phyloP scores from a whole-genome alignment of 1,140 invertebrate genomes.

The Leucophenga varia region DNA sequence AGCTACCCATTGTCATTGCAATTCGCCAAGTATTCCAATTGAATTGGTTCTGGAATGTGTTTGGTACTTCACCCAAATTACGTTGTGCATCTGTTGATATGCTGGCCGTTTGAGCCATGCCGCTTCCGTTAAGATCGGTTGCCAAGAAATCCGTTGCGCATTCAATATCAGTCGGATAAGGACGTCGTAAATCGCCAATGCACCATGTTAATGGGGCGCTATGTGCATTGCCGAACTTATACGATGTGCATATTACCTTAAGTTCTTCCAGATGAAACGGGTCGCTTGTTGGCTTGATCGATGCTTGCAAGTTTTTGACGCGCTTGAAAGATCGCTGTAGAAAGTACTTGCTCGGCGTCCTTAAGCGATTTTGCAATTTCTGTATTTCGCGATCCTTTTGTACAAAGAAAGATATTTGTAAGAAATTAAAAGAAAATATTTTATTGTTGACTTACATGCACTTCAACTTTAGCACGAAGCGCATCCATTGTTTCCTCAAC shows the following conservation, averaged over 20 bases:
- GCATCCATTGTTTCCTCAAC: constrained; percentile 91
- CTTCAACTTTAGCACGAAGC: constrained; percentile 85
- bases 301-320: constrained; percentile 94
- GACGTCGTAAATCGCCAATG: constrained; percentile 89
- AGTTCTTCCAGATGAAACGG: constrained; percentile 82
- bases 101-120: constrained; percentile 59
- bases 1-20: constrained; percentile 79
- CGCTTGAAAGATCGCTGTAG: constrained; percentile 94
- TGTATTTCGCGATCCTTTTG: constrained; percentile 91
- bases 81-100: constrained; percentile 64
- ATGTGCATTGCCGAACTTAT: constrained; percentile 97
- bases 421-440: background rate
- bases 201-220: constrained; percentile 96
- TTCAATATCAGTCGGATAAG: constrained; percentile 96
- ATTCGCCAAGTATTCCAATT: constrained; percentile 86
- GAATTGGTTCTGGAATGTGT: constrained; percentile 79
- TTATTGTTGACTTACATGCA: constrained; percentile 63
- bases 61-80: constrained; percentile 71
- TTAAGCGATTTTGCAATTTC: constrained; percentile 88
- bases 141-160: constrained; percentile 87
- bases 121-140: constrained; percentile 71
- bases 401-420: no score
- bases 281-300: constrained; percentile 72
- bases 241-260: constrained; percentile 88
- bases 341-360: constrained; percentile 92